These are phyloP conservation scores for Frankliniella intonsa DNA, from an alignment of 2,888 invertebrate genomes.

Conservation along the genomic window DNA sequence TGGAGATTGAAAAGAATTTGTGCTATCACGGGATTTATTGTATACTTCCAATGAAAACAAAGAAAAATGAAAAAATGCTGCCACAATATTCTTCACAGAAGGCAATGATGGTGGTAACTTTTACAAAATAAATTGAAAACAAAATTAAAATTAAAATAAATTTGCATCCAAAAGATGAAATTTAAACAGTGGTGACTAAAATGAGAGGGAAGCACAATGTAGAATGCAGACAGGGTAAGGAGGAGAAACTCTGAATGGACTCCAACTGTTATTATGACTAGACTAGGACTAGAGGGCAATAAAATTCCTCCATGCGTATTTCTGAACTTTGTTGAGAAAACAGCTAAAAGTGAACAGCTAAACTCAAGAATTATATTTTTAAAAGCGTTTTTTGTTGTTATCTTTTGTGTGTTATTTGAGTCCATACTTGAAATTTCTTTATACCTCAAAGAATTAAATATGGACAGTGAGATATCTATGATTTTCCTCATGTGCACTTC, in stretches of 20 bases:
- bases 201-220: not conserved
- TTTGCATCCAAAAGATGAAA: not conserved
- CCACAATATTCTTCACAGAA: not conserved
- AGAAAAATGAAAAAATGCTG: not conserved
- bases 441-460: not conserved
- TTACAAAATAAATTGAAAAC: not conserved
- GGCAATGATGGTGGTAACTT: conserved; percentile 15
- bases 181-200: not conserved
- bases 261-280: not conserved
- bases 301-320: no score
- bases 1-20: not conserved
- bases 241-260: not conserved
- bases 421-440: not conserved
- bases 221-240: not conserved
- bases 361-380: not conserved
- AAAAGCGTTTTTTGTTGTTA: not conserved
- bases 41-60: not conserved
- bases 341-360: no score
- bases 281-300: conserved; percentile 19
- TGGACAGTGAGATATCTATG: not conserved
- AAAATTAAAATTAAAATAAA: not conserved
- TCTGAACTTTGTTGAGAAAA: no score
- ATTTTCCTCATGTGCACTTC: no score
- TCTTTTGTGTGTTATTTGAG: not conserved
- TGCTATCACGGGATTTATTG: conserved; percentile 1